Conservation (phyloP, 2,888 invertebrate genomes). For the Lepidocyrtinus sp. region DNA sequence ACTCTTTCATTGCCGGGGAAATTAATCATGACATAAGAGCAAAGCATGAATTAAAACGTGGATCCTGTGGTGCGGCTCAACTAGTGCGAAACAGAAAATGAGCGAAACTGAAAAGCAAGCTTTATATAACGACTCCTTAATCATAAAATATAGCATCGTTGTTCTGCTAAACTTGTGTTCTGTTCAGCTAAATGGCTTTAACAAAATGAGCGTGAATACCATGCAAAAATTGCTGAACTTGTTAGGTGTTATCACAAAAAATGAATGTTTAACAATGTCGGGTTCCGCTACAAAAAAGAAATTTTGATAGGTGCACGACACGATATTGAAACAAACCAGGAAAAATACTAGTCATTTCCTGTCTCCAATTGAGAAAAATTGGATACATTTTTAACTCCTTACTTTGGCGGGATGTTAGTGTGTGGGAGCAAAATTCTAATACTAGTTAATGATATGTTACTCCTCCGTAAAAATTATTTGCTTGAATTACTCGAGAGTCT, state of each 20-base stretch:
- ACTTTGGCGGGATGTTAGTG: too few species aligned
- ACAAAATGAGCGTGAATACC: too few species aligned
- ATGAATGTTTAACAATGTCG: background rate
- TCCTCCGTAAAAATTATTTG: background rate
- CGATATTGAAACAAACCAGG: slow-evolving; percentile 16
- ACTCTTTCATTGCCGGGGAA: slow-evolving; percentile 35
- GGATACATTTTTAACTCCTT: slow-evolving; percentile 2
- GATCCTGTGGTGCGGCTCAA: slow-evolving; percentile 40
- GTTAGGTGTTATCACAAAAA: background rate
- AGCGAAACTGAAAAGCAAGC: too few species aligned
- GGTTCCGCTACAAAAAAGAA: too few species aligned
- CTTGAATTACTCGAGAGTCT: background rate
- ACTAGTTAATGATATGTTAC: slow-evolving; percentile 11
- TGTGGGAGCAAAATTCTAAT: too few species aligned
- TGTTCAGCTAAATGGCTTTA: too few species aligned
- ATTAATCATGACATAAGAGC: slow-evolving; percentile 36
- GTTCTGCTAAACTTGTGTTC: too few species aligned
- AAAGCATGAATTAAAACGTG: slow-evolving; percentile 40
- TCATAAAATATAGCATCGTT: too few species aligned
- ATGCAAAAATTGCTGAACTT: background rate
- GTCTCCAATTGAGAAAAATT: background rate
- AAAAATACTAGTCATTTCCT: slow-evolving; percentile 40
- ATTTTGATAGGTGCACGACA: too few species aligned
- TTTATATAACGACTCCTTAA: too few species aligned
- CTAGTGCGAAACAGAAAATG: slow-evolving; percentile 11